Evolutionary conservation across 2,888 invertebrate species (phyloP), one percentile per base, ranked within the genome.

Genomic region (Biston betularia): DNA sequence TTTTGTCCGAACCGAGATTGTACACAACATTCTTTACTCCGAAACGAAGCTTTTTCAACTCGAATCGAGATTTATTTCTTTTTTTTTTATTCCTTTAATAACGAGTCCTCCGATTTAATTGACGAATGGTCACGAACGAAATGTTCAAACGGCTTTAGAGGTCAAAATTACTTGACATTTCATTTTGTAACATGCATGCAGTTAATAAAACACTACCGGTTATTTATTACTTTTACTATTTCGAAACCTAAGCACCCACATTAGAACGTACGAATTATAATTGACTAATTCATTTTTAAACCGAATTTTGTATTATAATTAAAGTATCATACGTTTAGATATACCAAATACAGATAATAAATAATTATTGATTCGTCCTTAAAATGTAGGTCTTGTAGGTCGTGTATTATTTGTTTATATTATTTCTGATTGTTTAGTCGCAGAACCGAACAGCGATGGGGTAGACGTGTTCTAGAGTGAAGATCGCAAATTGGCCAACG

Each of bases 1-100:
- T 92, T 93, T 93, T 92, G 90, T 91, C 89, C 87, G 89, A 88
- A 89, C 88, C 89, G 79, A 92, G 92, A 92, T 92, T 93, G 93
- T 93, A 93, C 92, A 92, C 92, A 92, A 92, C 92, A 93, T 93
- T 93, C 93, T 93, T 93, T 93, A 93, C 93, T 93, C 87, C 92
- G 93, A 88, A 93, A 93, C 89, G 92, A 81, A 89, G 90, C 90
- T 93, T 93, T 93, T 93, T 91, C 88, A 89, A 88, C 88, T 90
- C 82, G 86, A 68, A 68, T 79, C 81, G 78, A 87, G 89, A 89
- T 89, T 91, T 89, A 89, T 90, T 89, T 86, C 87, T 89, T 92
- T 90, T 24, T 90, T 24, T 24, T 90, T 90, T 89, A 89, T 89
- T 85, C 83, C 83, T 87, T 89, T 89, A 89, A 88, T 89, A 89